Conservation (phyloP, 2,113 vertebrate genomes). For the Burhinus oedicnemus region DNA sequence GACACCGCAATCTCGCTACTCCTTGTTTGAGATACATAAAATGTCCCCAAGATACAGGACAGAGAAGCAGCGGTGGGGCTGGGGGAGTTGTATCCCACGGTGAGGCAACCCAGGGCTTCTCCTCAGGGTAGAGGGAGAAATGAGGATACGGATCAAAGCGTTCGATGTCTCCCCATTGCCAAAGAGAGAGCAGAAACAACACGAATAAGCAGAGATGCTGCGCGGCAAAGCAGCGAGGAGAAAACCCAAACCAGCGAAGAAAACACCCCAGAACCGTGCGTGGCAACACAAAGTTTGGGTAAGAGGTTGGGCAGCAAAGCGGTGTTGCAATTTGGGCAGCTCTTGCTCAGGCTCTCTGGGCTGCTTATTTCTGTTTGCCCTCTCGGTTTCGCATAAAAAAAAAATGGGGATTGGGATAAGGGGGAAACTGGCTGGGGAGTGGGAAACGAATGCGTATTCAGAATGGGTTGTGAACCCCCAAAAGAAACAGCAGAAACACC, state of each 20-base stretch:
- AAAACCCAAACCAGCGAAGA: slow-evolving; percentile 48
- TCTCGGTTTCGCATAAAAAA: neutral
- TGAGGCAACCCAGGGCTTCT: neutral
- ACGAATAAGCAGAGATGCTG: neutral
- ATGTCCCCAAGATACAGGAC: neutral
- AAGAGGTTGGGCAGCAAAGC: neutral
- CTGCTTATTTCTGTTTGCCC: neutral
- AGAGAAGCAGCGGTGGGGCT: fast-evolving
- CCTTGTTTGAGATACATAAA: neutral
- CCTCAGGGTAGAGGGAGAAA: neutral
- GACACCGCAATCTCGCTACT: neutral
- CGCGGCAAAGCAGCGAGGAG: neutral
- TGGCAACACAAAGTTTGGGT: slow-evolving; percentile 44
- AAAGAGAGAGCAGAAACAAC: neutral
- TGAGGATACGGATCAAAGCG: neutral
- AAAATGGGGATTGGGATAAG: neutral
- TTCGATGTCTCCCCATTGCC: neutral
- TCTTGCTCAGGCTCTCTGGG: neutral
- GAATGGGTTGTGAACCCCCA: neutral
- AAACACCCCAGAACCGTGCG: slow-evolving; percentile 35
- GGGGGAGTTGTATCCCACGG: neutral
- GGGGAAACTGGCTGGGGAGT: neutral
- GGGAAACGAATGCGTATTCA: neutral
- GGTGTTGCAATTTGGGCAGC: neutral
- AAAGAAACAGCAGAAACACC: neutral